Percentiles rank a stretch among this genome's conserved stretches.
phyloP scores from a whole-genome alignment of 2,797 vertebrate species.

The Myiothlypis chrysogaster region DNA sequence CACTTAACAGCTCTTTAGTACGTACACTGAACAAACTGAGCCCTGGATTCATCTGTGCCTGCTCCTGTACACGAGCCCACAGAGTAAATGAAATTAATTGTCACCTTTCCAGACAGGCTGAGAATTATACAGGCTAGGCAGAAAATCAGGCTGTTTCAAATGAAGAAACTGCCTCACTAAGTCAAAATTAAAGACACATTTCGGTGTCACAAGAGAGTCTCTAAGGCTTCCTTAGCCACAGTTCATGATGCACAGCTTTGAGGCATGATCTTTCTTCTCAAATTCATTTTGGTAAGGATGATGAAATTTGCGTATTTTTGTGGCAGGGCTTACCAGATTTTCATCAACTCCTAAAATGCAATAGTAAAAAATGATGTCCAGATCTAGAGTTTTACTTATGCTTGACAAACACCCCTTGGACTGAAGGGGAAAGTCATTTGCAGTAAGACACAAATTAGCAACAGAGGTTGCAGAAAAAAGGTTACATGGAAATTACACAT shows the following conservation, averaged over 20 bases:
- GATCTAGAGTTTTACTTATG: not conserved
- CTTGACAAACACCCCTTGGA: not conserved
- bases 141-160: not conserved
- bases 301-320: not conserved
- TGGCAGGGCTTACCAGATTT: not conserved
- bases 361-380: not conserved
- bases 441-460: not conserved
- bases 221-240: not conserved
- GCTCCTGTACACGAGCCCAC: not conserved
- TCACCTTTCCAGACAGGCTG: not conserved
- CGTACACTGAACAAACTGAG: accelerated
- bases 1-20: constrained; percentile 10
- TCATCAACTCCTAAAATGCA: not conserved
- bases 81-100: not conserved
- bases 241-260: accelerated
- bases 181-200: not conserved
- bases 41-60: not conserved
- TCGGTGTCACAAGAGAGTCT: not conserved
- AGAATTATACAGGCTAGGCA: not conserved
- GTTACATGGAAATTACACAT: not conserved
- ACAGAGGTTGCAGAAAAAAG: not conserved
- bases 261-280: not conserved
- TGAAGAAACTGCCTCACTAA: not conserved
- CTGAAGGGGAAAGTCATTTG: not conserved
- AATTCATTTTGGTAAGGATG: not conserved